A percentile compares a stretch with the other conserved stretches of the same genome.
These are phyloP conservation scores for Rhagonycha fulva DNA, from an alignment of 2,888 invertebrate genomes.

Conservation along the genomic window DNA sequence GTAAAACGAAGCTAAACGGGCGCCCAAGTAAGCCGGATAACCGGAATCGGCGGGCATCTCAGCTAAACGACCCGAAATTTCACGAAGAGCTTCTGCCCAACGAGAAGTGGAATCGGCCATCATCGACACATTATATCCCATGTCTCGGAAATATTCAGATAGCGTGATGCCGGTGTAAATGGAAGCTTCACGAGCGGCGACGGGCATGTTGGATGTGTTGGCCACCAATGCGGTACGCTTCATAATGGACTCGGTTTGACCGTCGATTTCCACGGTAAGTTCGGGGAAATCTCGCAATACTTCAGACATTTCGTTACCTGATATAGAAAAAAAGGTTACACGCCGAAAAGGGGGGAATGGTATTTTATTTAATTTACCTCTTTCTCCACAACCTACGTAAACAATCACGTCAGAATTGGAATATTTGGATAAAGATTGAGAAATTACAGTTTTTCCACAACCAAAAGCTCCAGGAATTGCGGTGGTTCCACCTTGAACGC, in stretches of 20 bases:
- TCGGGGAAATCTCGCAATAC: constrained; percentile 99
- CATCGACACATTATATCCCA: constrained; percentile 99
- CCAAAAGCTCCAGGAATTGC: constrained; percentile 99
- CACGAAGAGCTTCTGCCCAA: constrained; percentile 99
- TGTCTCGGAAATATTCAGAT: constrained; percentile 99
- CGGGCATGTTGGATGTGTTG: constrained; percentile 99
- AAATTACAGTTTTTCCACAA: constrained; percentile 99
- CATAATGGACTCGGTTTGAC: constrained; percentile 98
- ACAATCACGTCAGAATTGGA: constrained; percentile 99
- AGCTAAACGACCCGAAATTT: constrained; percentile 97
- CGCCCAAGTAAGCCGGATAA: constrained; percentile 98
- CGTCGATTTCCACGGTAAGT: constrained; percentile 95
- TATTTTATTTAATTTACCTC: constrained; percentile 59
- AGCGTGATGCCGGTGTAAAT: constrained; percentile 99
- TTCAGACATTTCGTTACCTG: constrained; percentile 98
- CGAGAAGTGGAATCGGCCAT: constrained; percentile 99
- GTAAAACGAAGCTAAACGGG: constrained; percentile 98
- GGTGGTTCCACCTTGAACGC: constrained; percentile 98
- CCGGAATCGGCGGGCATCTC: constrained; percentile 99
- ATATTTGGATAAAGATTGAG: constrained; percentile 98
- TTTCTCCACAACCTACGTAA: constrained; percentile 99
- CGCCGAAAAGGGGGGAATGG: background rate
- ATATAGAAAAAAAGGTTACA: background rate
- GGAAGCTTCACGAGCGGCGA: constrained; percentile 99
- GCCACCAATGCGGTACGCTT: constrained; percentile 98